These are phyloP conservation scores for Prosapia bicincta DNA, from an alignment of 2,888 invertebrate genomes.

Conservation along the genomic window DNA sequence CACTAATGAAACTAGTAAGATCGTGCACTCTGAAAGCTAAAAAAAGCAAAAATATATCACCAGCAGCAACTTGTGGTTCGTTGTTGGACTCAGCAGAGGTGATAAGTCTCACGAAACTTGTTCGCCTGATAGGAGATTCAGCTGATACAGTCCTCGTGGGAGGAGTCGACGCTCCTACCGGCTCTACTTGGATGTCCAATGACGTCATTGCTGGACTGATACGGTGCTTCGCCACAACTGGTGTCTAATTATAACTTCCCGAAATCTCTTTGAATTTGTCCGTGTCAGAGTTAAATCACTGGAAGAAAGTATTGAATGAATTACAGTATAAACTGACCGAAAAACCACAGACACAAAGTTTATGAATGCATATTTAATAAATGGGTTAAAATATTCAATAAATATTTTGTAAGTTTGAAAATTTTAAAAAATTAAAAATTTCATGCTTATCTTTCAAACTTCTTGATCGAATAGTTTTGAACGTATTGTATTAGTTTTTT, in stretches of 20 bases:
- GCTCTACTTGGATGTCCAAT: not conserved
- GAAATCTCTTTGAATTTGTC: not conserved
- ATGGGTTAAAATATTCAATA: too few relatives aligned
- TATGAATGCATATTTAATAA: too few relatives aligned
- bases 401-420: too few relatives aligned
- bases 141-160: not conserved
- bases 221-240: not conserved
- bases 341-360: too few relatives aligned
- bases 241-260: not conserved
- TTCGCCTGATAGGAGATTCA: not conserved
- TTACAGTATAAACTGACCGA: not conserved
- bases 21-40: not conserved
- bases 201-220: not conserved
- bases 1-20: too few relatives aligned
- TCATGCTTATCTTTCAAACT: too few relatives aligned
- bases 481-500: too few relatives aligned
- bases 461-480: too few relatives aligned
- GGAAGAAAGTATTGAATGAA: not conserved
- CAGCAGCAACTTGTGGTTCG: not conserved
- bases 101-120: not conserved
- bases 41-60: not conserved
- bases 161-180: not conserved
- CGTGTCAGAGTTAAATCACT: not conserved
- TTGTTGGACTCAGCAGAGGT: not conserved
- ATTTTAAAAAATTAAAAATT: too few relatives aligned